Evolutionary conservation across 2,113 vertebrate genomes (phyloP).

Genomic region (Suncus etruscus): DNA sequence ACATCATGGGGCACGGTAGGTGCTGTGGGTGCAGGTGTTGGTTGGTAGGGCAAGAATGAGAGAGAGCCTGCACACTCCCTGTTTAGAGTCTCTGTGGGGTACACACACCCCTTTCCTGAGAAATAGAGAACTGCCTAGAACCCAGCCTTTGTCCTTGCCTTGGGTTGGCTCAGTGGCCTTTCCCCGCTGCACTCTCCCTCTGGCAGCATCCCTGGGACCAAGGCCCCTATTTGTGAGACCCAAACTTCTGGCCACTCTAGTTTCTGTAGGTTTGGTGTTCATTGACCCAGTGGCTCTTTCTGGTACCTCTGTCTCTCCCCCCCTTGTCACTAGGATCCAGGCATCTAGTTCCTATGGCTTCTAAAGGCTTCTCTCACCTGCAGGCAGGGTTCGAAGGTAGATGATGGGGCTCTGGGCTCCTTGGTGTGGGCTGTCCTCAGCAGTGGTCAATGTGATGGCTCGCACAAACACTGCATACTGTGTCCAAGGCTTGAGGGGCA

Average conservation of each 20-base stretch:
- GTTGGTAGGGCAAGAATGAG: background rate
- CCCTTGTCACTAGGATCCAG: background rate
- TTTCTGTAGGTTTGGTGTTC: background rate
- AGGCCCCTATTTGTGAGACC: background rate
- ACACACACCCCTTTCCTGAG: background rate
- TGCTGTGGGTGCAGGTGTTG: slow-evolving; percentile 75
- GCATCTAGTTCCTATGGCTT: background rate
- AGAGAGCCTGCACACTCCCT: background rate
- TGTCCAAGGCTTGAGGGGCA: slow-evolving; percentile 90
- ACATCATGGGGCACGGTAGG: slow-evolving; percentile 89
- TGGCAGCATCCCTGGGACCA: background rate
- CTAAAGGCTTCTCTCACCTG: slow-evolving; percentile 81
- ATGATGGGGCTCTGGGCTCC: slow-evolving; percentile 90
- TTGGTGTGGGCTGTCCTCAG: slow-evolving; percentile 87
- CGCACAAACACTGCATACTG: slow-evolving; percentile 90
- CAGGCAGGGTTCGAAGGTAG: slow-evolving; percentile 89
- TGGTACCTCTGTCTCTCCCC: no score
- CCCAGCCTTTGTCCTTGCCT: background rate
- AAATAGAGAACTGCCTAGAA: background rate
- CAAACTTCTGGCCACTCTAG: no score
- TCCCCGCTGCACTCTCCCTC: no score
- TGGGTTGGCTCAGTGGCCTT: background rate
- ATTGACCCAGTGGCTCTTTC: background rate
- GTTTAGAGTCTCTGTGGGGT: no score
- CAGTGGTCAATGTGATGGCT: slow-evolving; percentile 89